Evolutionary conservation across 2,113 vertebrate species (phyloP).

Genomic region (Talpa occidentalis): DNA sequence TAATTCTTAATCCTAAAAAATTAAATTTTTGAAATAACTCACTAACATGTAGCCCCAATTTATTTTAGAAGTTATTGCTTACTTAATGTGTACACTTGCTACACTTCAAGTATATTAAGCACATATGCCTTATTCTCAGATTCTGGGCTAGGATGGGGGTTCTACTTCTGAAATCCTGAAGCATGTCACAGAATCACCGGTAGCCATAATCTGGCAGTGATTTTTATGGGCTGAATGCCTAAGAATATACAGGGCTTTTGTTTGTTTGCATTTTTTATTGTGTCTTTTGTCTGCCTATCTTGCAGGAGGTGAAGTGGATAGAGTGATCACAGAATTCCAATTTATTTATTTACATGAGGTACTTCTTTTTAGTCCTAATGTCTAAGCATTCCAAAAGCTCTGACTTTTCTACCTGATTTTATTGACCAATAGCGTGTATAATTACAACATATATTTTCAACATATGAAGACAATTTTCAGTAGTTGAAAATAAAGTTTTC

Average conservation of each 20-base stretch:
- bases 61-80: constrained; percentile 17
- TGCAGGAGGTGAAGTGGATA: not conserved
- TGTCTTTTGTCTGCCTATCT: not conserved
- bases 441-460: not conserved
- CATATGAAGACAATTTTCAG: constrained; percentile 15
- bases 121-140: not conserved
- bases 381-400: not conserved
- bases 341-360: constrained; percentile 25
- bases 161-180: not conserved
- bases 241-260: not conserved
- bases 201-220: not conserved
- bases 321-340: not conserved
- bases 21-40: not conserved
- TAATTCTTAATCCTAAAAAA: not conserved
- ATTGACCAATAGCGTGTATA: not conserved
- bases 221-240: not conserved
- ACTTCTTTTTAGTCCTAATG: constrained; percentile 33
- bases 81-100: not conserved
- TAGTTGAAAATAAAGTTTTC: constrained; percentile 41
- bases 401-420: constrained; percentile 12
- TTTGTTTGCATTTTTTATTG: not conserved
- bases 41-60: not conserved
- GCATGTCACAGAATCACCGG: not conserved
- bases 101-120: not conserved
- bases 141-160: not conserved